Base-by-base conservation (phyloP, 2,888 invertebrate species). In the Lottia scabra region DNA sequence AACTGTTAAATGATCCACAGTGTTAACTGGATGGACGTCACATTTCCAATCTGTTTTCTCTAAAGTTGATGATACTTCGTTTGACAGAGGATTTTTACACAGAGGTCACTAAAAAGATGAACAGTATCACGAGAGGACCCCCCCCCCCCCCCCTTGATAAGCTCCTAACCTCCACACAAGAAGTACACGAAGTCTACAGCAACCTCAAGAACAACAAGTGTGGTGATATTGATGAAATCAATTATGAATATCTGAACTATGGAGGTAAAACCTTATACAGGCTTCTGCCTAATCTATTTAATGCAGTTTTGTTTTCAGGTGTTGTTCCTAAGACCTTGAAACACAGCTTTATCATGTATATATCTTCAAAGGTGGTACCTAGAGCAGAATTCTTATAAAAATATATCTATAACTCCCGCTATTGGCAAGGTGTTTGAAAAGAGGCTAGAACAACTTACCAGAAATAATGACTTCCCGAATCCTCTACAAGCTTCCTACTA, bases 401-500 rank as follows among this genome's bases (percentile, higher is more conserved):
- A 64, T 16, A 69, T 64, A 15, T 48, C 70, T 1, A 23, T 70
- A n/a, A n/a, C 65, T 27, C 70, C 70, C 4, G 2, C 56, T 6
- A 65, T 70, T 19, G 64, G 64, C 16, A 65, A 70, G 48, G 19
- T 70, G 15, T 70, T 48, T 26, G 64, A 64, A 64, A 64, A 30
- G n/a, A n/a, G n/a, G n/a, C n/a, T n/a, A n/a, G n/a, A n/a, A n/a
- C n/a, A n/a, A n/a, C n/a, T n/a, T n/a, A n/a, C n/a, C n/a, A n/a
- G n/a, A n/a, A n/a, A n/a, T n/a, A n/a, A n/a, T n/a, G n/a, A n/a
- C n/a, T n/a, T n/a, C n/a, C n/a, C n/a, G n/a, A n/a, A n/a, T n/a
- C n/a, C n/a, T n/a, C n/a, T n/a, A n/a, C n/a, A n/a, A n/a, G n/a
- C n/a, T n/a, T n/a, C n/a, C n/a, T n/a, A n/a, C n/a, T n/a, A n/a